Evolutionary conservation across 1,140 invertebrate species (phyloP), one percentile per base, ranked within the genome.

Genomic region (Drosophila neocordata): DNA sequence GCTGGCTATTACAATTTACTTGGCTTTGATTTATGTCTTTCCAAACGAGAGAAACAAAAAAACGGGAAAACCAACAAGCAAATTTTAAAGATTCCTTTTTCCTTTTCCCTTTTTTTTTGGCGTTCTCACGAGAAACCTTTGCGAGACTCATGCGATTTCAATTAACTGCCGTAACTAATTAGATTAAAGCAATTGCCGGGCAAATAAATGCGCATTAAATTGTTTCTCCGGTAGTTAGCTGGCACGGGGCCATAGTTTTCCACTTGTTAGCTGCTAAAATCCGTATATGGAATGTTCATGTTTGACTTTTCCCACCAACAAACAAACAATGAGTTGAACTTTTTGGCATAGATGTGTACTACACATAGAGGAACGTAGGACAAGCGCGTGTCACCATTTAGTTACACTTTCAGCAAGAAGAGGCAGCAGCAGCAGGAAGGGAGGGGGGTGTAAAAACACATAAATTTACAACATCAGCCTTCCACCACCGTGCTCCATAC

Each of bases 91-190:
- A 48, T 48, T 20, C 41, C 7, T n/a, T 56, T 24, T 24, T 24
- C n/a, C n/a, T 24, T 24, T 1, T 4, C 35, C 44, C 11, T 41
- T 51, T 20, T 48, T 48, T 56, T 56, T 58, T 8, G 20, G 18
- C 5, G 15, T 65, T 69, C 70, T 69, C 67, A 72, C 63, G 72
- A 34, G n/a, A 52, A 8, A 15, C 27, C 5, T 31, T 60, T 48
- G 13, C 12, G 12, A 22, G 55, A 22, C 67, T 83, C 79, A 83
- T 88, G 70, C 79, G 68, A 79, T 72, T 89, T 89, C 77, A 89
- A 89, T 89, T 89, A 89, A 85, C 84, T 89, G 44, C 60, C 84
- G 84, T 71, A 69, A 69, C 85, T 70, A 84, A 89, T 88, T 71
- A 70, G 84, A 88, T 88, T 83, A 74, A 51, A 15, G 55, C 85